Conservation (phyloP, 1,140 invertebrate genomes). For the Drosophila equinoxialis region DNA sequence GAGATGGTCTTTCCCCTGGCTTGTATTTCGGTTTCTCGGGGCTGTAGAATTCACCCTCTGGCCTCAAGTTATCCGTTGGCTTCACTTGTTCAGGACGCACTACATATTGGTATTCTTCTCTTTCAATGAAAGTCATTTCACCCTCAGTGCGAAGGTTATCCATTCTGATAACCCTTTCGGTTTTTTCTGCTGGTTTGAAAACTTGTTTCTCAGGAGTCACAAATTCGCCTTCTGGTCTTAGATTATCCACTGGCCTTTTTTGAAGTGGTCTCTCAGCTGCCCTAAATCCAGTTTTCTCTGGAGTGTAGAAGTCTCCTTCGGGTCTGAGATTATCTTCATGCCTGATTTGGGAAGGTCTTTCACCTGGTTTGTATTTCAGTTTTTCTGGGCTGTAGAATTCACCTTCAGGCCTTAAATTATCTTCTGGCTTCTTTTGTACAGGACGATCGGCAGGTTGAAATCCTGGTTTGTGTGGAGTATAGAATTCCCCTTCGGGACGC, state of each 20-base stretch:
- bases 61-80: conserved; percentile 86
- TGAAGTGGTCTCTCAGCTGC: conserved; percentile 82
- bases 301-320: conserved; percentile 5
- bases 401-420: conserved; percentile 83
- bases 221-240: conserved; percentile 84
- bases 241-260: conserved; percentile 86
- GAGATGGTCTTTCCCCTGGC: conserved; percentile 85
- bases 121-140: conserved; percentile 85
- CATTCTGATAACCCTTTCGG: conserved; percentile 78
- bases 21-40: conserved; percentile 83
- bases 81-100: conserved; percentile 85
- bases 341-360: background rate
- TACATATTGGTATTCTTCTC: conserved; percentile 83
- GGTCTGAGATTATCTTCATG: background rate
- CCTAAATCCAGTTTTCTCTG: background rate
- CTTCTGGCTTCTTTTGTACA: conserved; percentile 82
- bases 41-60: conserved; percentile 84
- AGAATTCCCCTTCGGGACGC: conserved; percentile 61
- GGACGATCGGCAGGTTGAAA: conserved; percentile 71
- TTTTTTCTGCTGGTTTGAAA: conserved; percentile 68
- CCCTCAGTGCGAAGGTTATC: conserved; percentile 84
- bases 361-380: background rate
- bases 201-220: background rate
- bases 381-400: conserved; percentile 9
- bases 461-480: conserved; percentile 58